These are phyloP conservation scores for Luidia sarsii DNA, from an alignment of 53 echinoderm and acorn worm genomes.

Conservation along the genomic window DNA sequence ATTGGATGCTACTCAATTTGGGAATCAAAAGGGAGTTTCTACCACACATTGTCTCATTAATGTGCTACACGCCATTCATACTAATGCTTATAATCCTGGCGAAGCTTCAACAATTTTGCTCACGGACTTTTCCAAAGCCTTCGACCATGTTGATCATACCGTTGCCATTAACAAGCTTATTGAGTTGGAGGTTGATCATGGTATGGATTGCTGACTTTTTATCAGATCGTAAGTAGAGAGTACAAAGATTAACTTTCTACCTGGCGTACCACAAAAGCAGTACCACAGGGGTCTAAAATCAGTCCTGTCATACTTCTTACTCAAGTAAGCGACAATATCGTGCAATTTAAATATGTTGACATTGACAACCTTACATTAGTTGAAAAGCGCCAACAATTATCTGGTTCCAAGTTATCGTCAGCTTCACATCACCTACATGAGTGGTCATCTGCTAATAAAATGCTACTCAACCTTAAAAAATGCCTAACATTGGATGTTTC, in stretches of 20 bases:
- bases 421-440: not conserved
- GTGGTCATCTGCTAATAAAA: not conserved
- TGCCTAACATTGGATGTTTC: conserved; percentile 9
- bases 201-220: conserved; percentile 41
- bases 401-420: not conserved
- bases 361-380: conserved; percentile 1
- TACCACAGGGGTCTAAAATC: conserved; percentile 52
- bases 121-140: conserved; percentile 65
- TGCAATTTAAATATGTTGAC: not conserved
- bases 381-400: not conserved
- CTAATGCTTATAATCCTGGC: conserved; percentile 8
- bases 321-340: not conserved
- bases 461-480: conserved; percentile 5
- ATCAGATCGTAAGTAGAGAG: not conserved
- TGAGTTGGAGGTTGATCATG: not conserved
- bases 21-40: conserved; percentile 43
- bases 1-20: conserved; percentile 31
- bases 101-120: conserved; percentile 31
- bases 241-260: conserved; percentile 17
- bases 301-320: not conserved
- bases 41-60: conserved; percentile 50
- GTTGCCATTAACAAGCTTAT: conserved; percentile 24
- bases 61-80: conserved; percentile 35
- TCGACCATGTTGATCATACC: conserved; percentile 52
- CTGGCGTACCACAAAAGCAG: not conserved